These are phyloP conservation scores for Microcaecilia unicolor DNA, from an alignment of 2,797 vertebrate species.

Conservation along the genomic window DNA sequence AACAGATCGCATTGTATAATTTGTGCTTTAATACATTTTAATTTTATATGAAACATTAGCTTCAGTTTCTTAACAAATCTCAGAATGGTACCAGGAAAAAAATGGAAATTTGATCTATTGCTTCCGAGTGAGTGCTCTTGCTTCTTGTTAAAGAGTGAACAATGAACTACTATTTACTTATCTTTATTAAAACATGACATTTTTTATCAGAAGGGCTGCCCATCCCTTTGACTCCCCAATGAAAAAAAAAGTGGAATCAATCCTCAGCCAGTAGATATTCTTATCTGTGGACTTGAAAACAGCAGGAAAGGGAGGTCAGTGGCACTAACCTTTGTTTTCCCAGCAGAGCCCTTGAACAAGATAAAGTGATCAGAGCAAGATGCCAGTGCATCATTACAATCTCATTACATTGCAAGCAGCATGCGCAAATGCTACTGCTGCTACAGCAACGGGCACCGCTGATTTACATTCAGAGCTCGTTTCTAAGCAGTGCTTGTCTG, in stretches of 20 bases:
- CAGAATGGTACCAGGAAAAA: too few relatives aligned
- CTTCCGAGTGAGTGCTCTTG: too few relatives aligned
- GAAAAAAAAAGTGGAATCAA: not conserved
- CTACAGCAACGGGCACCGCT: too few relatives aligned
- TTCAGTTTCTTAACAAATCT: too few relatives aligned
- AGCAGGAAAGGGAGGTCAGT: conserved; percentile 21
- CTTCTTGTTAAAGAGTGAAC: conserved; percentile 24
- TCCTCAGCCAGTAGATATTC: not conserved
- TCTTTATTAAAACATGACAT: conserved; percentile 15
- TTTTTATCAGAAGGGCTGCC: conserved; percentile 5
- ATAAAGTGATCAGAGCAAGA: conserved; percentile 48
- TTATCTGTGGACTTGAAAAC: not conserved
- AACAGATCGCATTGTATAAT: too few relatives aligned
- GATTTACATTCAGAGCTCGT: conserved; percentile 36
- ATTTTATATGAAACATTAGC: too few relatives aligned
- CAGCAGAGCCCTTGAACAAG: conserved; percentile 32
- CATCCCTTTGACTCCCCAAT: conserved; percentile 7
- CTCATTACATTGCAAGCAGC: conserved; percentile 41
- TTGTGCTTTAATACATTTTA: too few relatives aligned
- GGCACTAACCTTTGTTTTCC: conserved; percentile 34
- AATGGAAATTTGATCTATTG: too few relatives aligned
- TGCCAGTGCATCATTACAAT: conserved; percentile 19
- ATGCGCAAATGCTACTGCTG: too few relatives aligned
- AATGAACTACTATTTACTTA: conserved; percentile 27
- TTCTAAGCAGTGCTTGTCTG: conserved; percentile 21